Conservation (phyloP, 2,888 invertebrate species). For the Alsophila aescularia region DNA sequence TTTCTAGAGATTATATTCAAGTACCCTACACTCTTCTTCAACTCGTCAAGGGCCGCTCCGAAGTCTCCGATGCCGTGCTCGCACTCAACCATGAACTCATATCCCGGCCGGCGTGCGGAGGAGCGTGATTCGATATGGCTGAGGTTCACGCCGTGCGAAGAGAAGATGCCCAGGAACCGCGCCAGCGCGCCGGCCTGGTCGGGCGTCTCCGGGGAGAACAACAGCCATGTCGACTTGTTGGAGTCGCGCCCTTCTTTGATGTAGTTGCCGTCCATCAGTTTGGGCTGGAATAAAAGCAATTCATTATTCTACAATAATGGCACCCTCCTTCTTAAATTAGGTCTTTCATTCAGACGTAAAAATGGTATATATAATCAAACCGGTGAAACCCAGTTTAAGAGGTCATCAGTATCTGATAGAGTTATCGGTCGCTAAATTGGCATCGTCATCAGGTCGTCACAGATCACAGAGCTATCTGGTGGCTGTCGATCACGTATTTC, state of each 20-base stretch:
- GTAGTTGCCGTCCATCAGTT: constrained; percentile 91
- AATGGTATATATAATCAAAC: not conserved
- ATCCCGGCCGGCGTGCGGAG: constrained; percentile 90
- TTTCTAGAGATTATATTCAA: constrained; percentile 95
- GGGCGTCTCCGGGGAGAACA: constrained; percentile 93
- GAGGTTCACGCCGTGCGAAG: constrained; percentile 92
- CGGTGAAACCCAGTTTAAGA: not conserved
- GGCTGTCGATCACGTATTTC: constrained; percentile 20
- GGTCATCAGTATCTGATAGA: constrained; percentile 4
- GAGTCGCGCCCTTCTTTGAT: constrained; percentile 92
- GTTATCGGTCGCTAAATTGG: constrained; percentile 7
- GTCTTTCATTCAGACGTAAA: not conserved
- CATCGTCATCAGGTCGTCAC: constrained; percentile 24
- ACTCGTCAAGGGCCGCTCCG: constrained; percentile 88
- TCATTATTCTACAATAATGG: no score
- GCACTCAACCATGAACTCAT: constrained; percentile 98
- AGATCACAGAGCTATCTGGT: constrained; percentile 19
- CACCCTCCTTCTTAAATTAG: not conserved
- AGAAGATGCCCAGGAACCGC: constrained; percentile 94
- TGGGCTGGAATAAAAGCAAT: constrained; percentile 85
- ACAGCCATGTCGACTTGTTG: constrained; percentile 90
- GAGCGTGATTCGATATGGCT: constrained; percentile 96
- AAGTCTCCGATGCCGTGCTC: constrained; percentile 90
- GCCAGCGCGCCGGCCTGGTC: constrained; percentile 95
- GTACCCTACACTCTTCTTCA: constrained; percentile 89